Evolutionary conservation across 2,888 invertebrate species (phyloP).

Genomic region (Acheta domesticus): DNA sequence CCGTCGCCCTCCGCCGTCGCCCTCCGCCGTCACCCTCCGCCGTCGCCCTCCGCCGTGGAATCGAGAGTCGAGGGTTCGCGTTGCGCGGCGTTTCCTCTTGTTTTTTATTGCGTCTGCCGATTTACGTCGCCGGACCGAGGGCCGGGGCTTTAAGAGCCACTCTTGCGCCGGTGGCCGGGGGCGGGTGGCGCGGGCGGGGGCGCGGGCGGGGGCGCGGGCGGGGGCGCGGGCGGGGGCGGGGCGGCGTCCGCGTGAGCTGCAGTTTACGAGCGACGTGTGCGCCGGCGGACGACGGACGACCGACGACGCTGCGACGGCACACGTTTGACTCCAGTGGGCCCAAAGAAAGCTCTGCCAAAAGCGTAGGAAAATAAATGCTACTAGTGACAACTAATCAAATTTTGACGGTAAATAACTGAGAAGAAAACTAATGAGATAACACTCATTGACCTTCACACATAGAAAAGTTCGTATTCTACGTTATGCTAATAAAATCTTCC

Average conservation of each 20-base stretch:
- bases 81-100: neutral
- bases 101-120: slow-evolving; percentile 3
- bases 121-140: neutral
- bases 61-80: neutral
- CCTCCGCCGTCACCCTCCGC: too few relatives aligned
- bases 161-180: neutral
- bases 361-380: too few relatives aligned
- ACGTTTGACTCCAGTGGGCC: too few relatives aligned
- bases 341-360: too few relatives aligned
- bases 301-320: neutral
- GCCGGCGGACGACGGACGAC: neutral
- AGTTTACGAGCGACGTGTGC: neutral
- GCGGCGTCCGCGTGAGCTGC: neutral
- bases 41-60: too few relatives aligned
- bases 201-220: neutral
- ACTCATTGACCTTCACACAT: too few relatives aligned
- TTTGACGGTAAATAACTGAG: too few relatives aligned
- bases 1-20: too few relatives aligned
- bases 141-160: neutral
- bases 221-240: neutral
- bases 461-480: too few relatives aligned
- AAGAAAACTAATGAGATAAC: too few relatives aligned
- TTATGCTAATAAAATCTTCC: too few relatives aligned
- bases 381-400: too few relatives aligned
- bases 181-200: neutral